Evolutionary conservation across 2,888 invertebrate genomes (phyloP), one percentile per base, ranked within the genome.

Genomic region (Eurytoma californica): DNA sequence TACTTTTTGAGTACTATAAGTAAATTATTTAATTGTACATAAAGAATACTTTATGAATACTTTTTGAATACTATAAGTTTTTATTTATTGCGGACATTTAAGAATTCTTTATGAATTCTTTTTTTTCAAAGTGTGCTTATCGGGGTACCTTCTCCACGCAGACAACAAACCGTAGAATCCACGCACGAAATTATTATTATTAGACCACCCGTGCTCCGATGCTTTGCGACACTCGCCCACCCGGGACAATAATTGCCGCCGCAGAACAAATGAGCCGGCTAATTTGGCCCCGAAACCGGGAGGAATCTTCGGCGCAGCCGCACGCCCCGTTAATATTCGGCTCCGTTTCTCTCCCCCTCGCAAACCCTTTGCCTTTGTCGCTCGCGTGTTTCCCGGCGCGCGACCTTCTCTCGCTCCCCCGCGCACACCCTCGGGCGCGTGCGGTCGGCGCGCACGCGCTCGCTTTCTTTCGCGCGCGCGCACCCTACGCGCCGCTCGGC

Each of bases 281-380:
- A 79, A 76, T 76, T 70, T 72, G n/a, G 20, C 58, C 70, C 57
- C n/a, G 49, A 70, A 60, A 72, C 77, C 55, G 39, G 18, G n/a
- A 63, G 69, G 65, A 77, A 69, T 63, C 63, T 55, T n/a, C 39
- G 39, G 18, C 28, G 49, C 24, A 24, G 24, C 12, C 14, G 57
- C 51, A 53, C 53, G 30, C 63, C 53, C 53, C 24, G 18, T 20
- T 39, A 18, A 20, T 72, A 30, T 30, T n/a, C 24, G 30, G 14
- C 51, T 55, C 66, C n/a, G 9, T 49, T 60, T 61, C 67, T 60
- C 49, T 61, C 49, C 73, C 47, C 58, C 60, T 66, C 67, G 39
- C 63, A 20, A 72, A 72, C 80, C 72, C 70, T 75, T 74, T 53
- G 58, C 69, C 63, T 63, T 51, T 76, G 81, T 69, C 76, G 67